phyloP scores from a whole-genome alignment of 2,888 invertebrate genomes.

The Idaea biselata region DNA sequence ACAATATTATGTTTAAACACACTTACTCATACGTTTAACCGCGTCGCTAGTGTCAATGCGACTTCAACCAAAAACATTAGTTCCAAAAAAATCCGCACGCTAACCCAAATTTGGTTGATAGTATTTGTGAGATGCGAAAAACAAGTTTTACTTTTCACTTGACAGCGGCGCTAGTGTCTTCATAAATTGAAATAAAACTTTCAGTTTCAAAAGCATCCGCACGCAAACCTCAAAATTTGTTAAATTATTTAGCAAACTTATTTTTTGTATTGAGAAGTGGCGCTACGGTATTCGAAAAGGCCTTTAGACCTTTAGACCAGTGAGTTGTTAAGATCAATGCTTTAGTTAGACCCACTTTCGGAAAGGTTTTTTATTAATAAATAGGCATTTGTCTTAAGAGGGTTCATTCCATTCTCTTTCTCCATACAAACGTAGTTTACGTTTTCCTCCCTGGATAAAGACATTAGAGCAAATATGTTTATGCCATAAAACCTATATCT shows the following conservation, averaged over 20 bases:
- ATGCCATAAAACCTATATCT: no score
- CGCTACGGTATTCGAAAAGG: background rate
- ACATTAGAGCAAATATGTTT: no score
- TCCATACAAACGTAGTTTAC: no score
- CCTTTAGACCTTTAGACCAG: no score
- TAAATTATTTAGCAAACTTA: background rate
- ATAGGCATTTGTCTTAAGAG: no score
- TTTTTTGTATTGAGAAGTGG: background rate
- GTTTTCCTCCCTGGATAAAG: no score
- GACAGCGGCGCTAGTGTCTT: background rate
- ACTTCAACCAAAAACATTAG: slow-evolving; percentile 13
- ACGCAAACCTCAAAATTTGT: background rate
- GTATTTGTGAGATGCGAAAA: background rate
- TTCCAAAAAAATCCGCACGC: slow-evolving; percentile 1
- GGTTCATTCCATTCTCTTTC: no score
- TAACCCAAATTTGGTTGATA: background rate
- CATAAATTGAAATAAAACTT: background rate
- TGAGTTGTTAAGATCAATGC: no score
- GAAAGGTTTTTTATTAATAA: no score
- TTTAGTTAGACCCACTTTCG: no score
- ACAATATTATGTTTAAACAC: slow-evolving; percentile 57
- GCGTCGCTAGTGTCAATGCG: slow-evolving; percentile 5
- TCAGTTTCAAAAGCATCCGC: background rate
- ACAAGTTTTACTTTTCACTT: background rate
- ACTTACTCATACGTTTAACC: background rate